phyloP scores from a whole-genome alignment of 2,113 vertebrate species.

The Neogobius melanostomus region DNA sequence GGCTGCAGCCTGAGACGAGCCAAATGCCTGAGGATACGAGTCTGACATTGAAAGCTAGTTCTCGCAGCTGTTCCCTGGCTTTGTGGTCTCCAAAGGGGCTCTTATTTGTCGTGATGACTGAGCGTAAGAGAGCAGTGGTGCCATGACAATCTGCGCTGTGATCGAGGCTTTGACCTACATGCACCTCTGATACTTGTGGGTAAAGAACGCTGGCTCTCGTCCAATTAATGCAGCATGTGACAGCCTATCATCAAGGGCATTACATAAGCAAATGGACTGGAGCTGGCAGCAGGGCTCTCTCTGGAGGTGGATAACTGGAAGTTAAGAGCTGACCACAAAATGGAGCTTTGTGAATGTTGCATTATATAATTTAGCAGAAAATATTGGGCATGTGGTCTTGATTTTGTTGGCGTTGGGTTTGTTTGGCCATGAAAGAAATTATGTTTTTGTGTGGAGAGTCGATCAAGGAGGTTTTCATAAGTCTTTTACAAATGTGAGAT shows the following conservation, averaged over 20 bases:
- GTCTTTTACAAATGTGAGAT: neutral
- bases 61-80: slow-evolving; percentile 5
- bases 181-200: slow-evolving; percentile 45
- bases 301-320: neutral
- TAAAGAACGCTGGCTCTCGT: slow-evolving; percentile 46
- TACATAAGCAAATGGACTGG: neutral
- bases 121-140: neutral
- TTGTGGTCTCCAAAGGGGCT: slow-evolving; percentile 18
- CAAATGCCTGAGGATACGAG: slow-evolving; percentile 15
- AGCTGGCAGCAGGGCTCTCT: neutral
- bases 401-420: neutral
- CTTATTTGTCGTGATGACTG: slow-evolving; percentile 11
- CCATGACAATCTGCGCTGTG: slow-evolving; percentile 10
- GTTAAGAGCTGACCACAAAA: neutral
- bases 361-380: neutral
- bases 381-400: neutral
- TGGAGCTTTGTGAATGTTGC: neutral
- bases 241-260: neutral
- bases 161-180: slow-evolving; percentile 34
- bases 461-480: neutral
- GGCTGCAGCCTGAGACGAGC: slow-evolving; percentile 5
- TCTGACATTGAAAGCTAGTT: slow-evolving; percentile 22
- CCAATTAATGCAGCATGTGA: slow-evolving; percentile 57
- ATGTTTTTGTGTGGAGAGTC: neutral
- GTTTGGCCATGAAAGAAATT: neutral